These are phyloP conservation scores for Speoplatyrhinus poulsoni DNA, from an alignment of 2,113 vertebrate species.

Conservation along the genomic window DNA sequence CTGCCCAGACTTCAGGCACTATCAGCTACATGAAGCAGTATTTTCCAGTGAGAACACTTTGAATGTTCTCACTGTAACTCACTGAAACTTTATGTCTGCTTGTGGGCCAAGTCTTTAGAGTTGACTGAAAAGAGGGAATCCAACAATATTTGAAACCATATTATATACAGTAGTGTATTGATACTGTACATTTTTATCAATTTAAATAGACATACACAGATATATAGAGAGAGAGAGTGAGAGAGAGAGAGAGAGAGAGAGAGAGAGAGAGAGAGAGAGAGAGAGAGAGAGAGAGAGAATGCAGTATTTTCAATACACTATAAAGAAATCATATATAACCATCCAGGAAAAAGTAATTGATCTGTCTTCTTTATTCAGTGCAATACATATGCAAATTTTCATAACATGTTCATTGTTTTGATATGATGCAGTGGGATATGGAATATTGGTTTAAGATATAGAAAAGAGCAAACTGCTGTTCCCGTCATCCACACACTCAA, in stretches of 20 bases:
- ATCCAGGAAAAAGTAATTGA: background rate
- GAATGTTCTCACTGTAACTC: conserved; percentile 17
- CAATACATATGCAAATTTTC: conserved; percentile 16
- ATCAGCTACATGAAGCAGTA: conserved; percentile 27
- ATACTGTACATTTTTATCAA: background rate
- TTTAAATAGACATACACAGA: conserved; percentile 1
- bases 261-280: too few relatives aligned
- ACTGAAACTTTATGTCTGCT: background rate
- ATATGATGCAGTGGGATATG: background rate
- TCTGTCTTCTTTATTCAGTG: background rate
- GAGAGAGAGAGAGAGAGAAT: too few relatives aligned
- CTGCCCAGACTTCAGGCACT: conserved; percentile 39
- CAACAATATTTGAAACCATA: conserved; percentile 21
- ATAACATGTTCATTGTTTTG: background rate
- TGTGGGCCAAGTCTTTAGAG: background rate
- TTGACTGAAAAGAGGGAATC: background rate
- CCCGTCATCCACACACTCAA: background rate
- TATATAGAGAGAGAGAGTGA: background rate
- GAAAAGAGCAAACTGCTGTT: background rate
- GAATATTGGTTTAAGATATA: background rate
- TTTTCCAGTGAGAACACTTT: conserved; percentile 46
- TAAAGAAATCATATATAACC: background rate
- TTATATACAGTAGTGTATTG: background rate
- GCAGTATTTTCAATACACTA: background rate
- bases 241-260: too few relatives aligned